Evolutionary conservation across 2,113 vertebrate genomes (phyloP).

Genomic region (Scartelaos histophorus): DNA sequence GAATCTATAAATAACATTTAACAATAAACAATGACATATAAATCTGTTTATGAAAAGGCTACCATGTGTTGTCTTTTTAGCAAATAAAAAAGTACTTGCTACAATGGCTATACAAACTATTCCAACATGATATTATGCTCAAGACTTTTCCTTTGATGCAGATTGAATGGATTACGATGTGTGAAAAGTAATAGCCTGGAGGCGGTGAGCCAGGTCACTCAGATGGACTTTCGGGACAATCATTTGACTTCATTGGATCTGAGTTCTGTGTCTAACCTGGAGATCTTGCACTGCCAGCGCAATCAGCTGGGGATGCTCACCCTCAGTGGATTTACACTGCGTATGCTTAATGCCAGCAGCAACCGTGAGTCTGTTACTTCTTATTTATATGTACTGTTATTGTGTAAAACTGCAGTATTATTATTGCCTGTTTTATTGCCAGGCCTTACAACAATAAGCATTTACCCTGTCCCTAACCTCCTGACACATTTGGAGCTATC

Average conservation of each 20-base stretch:
- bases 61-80: too few species aligned
- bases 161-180: constrained; percentile 85
- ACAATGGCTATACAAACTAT: too few species aligned
- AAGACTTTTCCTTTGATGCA: constrained; percentile 47
- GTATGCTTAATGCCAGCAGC: constrained; percentile 81
- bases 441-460: constrained; percentile 86
- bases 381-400: constrained; percentile 20
- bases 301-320: constrained; percentile 87
- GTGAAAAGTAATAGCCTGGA: constrained; percentile 78
- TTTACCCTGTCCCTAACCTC: constrained; percentile 89
- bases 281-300: constrained; percentile 90
- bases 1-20: too few species aligned
- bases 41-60: too few species aligned
- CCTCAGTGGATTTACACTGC: constrained; percentile 87
- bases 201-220: constrained; percentile 83
- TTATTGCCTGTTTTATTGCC: constrained; percentile 44
- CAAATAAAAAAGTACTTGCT: too few species aligned
- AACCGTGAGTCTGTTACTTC: constrained; percentile 83
- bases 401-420: constrained; percentile 9
- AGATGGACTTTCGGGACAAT: constrained; percentile 92
- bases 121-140: neutral
- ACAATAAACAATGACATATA: too few species aligned
- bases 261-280: constrained; percentile 85
- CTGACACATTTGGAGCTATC: constrained; percentile 88
- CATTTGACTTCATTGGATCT: constrained; percentile 85